Evolutionary conservation across 2,797 vertebrate genomes (phyloP).

Genomic region (Botia almorhae): DNA sequence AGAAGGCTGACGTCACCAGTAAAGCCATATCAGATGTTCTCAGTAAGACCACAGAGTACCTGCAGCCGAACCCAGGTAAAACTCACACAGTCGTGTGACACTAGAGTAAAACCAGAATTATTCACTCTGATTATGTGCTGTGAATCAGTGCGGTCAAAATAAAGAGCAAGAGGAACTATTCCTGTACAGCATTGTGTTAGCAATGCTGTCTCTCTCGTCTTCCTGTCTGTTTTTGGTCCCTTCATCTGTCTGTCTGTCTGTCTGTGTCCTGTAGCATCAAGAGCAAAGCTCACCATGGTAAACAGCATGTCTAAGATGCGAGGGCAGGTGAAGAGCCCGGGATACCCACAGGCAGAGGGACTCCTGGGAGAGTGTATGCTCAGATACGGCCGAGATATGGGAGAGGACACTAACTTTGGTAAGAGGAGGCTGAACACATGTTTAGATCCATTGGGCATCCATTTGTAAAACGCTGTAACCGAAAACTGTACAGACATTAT

Average conservation of each 20-base stretch:
- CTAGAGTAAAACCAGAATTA: background rate
- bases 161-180: too few species aligned
- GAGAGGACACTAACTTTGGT: conserved; percentile 87
- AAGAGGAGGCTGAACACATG: background rate
- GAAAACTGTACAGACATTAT: background rate
- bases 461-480: too few species aligned
- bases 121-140: background rate
- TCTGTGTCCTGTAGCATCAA: conserved; percentile 72
- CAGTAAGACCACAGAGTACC: conserved; percentile 90
- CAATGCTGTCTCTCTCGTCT: too few species aligned
- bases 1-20: conserved; percentile 96
- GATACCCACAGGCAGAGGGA: conserved; percentile 86
- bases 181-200: too few species aligned
- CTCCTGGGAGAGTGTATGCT: conserved; percentile 86
- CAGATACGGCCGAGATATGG: conserved; percentile 85
- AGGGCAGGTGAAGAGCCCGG: conserved; percentile 85
- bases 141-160: background rate
- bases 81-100: too few species aligned
- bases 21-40: conserved; percentile 92
- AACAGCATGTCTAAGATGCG: conserved; percentile 87
- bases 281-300: conserved; percentile 86
- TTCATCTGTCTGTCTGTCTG: background rate
- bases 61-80: conserved; percentile 94
- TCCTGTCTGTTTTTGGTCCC: background rate
- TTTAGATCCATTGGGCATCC: background rate